Percentiles rank a stretch among this genome's conserved stretches.
phyloP scores from a whole-genome alignment of 2,113 vertebrate species.

The Archocentrus centrarchus region DNA sequence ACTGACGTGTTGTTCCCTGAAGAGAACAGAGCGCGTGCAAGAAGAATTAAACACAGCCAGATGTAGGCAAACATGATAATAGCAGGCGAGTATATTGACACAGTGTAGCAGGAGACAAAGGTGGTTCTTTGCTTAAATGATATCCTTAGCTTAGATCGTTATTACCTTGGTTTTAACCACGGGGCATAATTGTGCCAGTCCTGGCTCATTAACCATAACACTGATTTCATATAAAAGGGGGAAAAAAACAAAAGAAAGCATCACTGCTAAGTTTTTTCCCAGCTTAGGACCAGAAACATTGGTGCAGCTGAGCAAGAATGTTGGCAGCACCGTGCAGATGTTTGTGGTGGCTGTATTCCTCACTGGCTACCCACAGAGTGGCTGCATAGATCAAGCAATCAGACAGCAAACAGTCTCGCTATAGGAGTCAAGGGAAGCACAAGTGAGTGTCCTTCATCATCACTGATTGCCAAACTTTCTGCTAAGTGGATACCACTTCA shows the following conservation, averaged over 20 bases:
- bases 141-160: neutral
- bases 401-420: neutral
- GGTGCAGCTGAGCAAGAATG: conserved; percentile 36
- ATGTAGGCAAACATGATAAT: conserved; percentile 26
- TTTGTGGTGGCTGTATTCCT: conserved; percentile 39
- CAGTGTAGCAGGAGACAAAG: neutral
- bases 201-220: conserved; percentile 6
- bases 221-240: neutral
- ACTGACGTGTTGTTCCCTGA: neutral
- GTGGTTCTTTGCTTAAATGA: conserved; percentile 2
- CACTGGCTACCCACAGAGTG: conserved; percentile 19
- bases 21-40: conserved; percentile 12
- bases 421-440: conserved; percentile 5
- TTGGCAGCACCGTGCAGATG: conserved; percentile 45
- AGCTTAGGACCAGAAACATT: conserved; percentile 11
- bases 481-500: neutral
- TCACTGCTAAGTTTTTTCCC: conserved; percentile 1
- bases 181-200: neutral
- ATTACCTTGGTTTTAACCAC: neutral
- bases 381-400: conserved; percentile 12
- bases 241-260: neutral
- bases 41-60: conserved; percentile 26
- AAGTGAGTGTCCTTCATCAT: neutral
- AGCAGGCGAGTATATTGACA: conserved; percentile 22
- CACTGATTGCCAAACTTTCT: neutral